Evolutionary conservation across 2,888 invertebrate species (phyloP).

Genomic region (Micoletzkya japonica): DNA sequence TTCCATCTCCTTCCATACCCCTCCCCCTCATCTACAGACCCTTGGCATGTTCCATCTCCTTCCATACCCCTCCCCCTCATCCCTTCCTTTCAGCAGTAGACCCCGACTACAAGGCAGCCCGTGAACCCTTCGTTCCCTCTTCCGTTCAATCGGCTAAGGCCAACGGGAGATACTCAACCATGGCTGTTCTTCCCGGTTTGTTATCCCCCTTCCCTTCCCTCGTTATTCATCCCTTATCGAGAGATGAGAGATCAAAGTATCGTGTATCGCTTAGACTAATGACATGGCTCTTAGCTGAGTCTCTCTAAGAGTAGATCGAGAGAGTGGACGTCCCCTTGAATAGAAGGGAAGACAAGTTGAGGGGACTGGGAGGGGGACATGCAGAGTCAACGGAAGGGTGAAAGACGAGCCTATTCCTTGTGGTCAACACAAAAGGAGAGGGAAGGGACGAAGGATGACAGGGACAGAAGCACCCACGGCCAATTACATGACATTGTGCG

Average conservation of each 20-base stretch:
- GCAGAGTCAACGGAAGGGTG: slow-evolving; percentile 18
- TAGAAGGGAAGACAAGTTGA: background rate
- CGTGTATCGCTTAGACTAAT: background rate
- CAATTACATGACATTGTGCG: background rate
- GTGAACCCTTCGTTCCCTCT: slow-evolving; percentile 32
- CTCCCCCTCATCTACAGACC: background rate
- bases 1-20: background rate
- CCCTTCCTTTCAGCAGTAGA: slow-evolving; percentile 6
- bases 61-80: slow-evolving; percentile 14
- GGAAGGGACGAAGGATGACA: background rate
- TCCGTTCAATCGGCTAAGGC: slow-evolving; percentile 5
- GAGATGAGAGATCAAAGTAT: background rate
- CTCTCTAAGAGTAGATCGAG: background rate
- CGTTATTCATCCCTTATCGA: background rate
- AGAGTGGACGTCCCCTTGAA: background rate
- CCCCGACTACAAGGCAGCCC: slow-evolving; percentile 29
- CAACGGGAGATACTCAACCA: slow-evolving; percentile 30
- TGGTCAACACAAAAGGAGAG: background rate
- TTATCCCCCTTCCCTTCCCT: slow-evolving; percentile 4
- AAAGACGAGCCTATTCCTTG: background rate
- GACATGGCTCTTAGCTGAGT: background rate
- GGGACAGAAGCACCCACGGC: background rate
- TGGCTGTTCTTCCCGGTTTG: slow-evolving; percentile 44
- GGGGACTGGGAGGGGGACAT: slow-evolving; percentile 11
- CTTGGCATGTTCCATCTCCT: background rate